Evolutionary conservation across 2,797 vertebrate genomes (phyloP).

Genomic region (Acanthiza pusilla): DNA sequence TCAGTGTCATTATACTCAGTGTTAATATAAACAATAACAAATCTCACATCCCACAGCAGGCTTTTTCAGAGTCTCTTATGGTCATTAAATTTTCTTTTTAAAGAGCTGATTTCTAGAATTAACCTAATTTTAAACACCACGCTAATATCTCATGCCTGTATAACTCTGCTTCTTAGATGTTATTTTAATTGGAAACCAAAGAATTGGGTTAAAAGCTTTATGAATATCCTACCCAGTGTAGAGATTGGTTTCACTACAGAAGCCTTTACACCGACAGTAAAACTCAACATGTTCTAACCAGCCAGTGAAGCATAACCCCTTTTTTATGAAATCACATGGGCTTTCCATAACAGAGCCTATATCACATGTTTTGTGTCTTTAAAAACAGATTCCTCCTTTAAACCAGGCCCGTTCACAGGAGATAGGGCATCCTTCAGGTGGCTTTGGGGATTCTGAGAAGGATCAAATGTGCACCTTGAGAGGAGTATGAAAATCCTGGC

Average conservation of each 20-base stretch:
- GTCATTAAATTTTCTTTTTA: background rate
- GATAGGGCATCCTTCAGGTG: background rate
- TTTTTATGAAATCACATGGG: background rate
- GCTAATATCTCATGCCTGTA: background rate
- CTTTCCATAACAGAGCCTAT: background rate
- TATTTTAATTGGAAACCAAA: conserved; percentile 60
- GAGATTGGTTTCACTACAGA: background rate
- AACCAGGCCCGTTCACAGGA: background rate
- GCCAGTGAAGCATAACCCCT: background rate
- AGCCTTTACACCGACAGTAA: conserved; percentile 8
- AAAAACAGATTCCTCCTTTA: background rate
- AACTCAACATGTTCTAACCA: conserved; percentile 23
- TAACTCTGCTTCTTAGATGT: conserved; percentile 11
- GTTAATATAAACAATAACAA: conserved; percentile 7
- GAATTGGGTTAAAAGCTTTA: conserved; percentile 41
- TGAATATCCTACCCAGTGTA: background rate
- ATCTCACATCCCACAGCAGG: background rate
- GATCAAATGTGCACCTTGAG: background rate
- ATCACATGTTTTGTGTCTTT: background rate
- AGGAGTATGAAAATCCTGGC: background rate
- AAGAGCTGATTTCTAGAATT: background rate
- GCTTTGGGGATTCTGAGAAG: background rate
- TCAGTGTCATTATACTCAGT: background rate
- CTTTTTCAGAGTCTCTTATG: background rate
- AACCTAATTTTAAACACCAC: background rate